These are phyloP conservation scores for Gadopsis marmoratus DNA, from an alignment of 2,797 vertebrate genomes.

Conservation along the genomic window DNA sequence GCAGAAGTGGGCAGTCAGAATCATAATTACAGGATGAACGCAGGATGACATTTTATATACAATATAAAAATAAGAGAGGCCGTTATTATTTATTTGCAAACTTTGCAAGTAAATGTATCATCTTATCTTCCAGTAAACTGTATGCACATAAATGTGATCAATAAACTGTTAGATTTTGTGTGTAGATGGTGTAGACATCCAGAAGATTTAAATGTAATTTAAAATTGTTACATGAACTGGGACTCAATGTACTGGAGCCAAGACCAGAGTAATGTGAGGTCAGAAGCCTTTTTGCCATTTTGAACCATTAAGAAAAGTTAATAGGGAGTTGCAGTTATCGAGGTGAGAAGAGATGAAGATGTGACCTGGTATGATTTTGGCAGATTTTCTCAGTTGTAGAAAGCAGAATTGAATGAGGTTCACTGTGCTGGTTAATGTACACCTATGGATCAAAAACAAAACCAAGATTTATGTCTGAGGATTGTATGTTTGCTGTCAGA, in stretches of 20 bases:
- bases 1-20: conserved; percentile 29
- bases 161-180: not conserved
- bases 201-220: not conserved
- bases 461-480: not conserved
- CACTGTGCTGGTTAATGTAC: not conserved
- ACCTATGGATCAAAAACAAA: not conserved
- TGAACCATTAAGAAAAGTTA: not conserved
- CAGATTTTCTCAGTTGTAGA: not conserved
- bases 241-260: not conserved
- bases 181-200: not conserved
- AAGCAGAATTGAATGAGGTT: not conserved
- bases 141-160: not conserved
- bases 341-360: not conserved
- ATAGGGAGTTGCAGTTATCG: not conserved
- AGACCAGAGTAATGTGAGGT: not conserved
- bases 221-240: not conserved
- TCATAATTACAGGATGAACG: conserved; percentile 32
- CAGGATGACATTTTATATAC: conserved; percentile 34
- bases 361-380: not conserved
- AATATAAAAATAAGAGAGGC: conserved; percentile 1
- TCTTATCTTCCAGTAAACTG: conserved; percentile 21
- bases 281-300: not conserved
- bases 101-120: conserved; percentile 4
- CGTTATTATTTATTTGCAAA: not conserved
- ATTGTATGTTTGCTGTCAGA: not conserved